phyloP scores from a whole-genome alignment of 2,888 invertebrate genomes.

The Drosophila rubida region DNA sequence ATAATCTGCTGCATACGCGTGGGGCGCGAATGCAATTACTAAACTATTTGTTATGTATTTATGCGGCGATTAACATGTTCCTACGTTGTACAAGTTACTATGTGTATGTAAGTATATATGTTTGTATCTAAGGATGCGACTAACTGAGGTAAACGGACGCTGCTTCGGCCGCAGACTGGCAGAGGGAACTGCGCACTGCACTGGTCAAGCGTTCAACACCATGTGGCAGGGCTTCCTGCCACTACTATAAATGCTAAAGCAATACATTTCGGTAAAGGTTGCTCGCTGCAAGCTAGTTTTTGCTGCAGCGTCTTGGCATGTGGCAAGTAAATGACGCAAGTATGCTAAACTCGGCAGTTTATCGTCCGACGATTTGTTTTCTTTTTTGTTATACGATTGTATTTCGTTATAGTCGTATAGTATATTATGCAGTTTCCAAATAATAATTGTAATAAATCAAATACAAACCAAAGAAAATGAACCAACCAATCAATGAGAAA shows the following conservation, averaged over 20 bases:
- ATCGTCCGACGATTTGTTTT: slow-evolving; percentile 54
- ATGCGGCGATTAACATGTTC: slow-evolving; percentile 78
- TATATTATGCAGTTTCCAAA: slow-evolving; percentile 43
- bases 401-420: slow-evolving; percentile 19
- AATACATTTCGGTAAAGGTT: slow-evolving; percentile 59
- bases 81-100: slow-evolving; percentile 67
- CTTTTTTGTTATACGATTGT: slow-evolving; percentile 7
- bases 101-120: slow-evolving; percentile 37
- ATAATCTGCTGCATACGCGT: slow-evolving; percentile 33
- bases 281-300: slow-evolving; percentile 7
- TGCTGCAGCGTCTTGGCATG: slow-evolving; percentile 4
- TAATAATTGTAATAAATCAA: no score
- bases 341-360: slow-evolving; percentile 66
- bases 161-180: background rate
- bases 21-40: slow-evolving; percentile 44
- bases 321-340: slow-evolving; percentile 24
- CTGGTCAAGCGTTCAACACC: slow-evolving; percentile 11
- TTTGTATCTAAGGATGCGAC: slow-evolving; percentile 60
- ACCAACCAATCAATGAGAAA: slow-evolving; percentile 47
- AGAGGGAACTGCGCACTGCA: slow-evolving; percentile 4
- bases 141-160: slow-evolving; percentile 61
- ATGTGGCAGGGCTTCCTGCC: slow-evolving; percentile 22
- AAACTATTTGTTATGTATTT: slow-evolving; percentile 57
- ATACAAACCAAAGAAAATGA: slow-evolving; percentile 54
- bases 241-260: slow-evolving; percentile 50